Percentiles rank a stretch among this genome's conserved stretches.
Evolutionary conservation across 2,113 vertebrate species (phyloP).

Genomic region (Melozone crissalis): DNA sequence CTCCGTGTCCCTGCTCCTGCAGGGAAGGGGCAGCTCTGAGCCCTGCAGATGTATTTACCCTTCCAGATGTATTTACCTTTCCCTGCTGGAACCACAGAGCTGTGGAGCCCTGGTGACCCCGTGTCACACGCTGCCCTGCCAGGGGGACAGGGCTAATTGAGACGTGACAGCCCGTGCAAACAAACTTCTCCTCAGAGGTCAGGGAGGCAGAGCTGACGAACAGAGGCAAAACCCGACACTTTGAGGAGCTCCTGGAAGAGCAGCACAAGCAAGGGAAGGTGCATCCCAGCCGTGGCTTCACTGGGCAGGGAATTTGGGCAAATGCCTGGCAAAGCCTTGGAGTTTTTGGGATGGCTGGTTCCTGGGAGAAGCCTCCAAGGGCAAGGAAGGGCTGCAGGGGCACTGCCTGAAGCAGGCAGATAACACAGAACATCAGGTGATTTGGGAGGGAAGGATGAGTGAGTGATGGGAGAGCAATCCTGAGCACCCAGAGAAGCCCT

Average conservation of each 20-base stretch:
- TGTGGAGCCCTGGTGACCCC: background rate
- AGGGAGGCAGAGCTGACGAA: background rate
- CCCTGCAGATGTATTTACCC: background rate
- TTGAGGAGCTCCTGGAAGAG: background rate
- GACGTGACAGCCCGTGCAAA: background rate
- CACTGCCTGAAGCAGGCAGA: background rate
- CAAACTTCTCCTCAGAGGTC: background rate
- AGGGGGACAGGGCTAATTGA: background rate
- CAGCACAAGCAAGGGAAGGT: accelerated
- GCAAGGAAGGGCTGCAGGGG: accelerated
- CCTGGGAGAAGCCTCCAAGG: background rate
- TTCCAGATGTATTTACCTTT: background rate
- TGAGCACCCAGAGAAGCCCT: background rate
- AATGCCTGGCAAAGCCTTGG: background rate
- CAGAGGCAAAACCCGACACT: background rate
- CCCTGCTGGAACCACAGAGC: background rate
- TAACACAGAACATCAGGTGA: background rate
- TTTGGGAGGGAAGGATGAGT: background rate
- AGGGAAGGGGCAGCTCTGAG: background rate
- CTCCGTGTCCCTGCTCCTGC: accelerated
- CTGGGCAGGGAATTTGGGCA: background rate
- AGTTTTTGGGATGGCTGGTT: background rate
- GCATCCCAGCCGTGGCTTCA: accelerated
- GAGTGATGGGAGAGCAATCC: background rate
- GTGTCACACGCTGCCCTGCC: accelerated